Base-by-base conservation (phyloP, 2,888 invertebrate genomes). In the Corythucha ciliata region DNA sequence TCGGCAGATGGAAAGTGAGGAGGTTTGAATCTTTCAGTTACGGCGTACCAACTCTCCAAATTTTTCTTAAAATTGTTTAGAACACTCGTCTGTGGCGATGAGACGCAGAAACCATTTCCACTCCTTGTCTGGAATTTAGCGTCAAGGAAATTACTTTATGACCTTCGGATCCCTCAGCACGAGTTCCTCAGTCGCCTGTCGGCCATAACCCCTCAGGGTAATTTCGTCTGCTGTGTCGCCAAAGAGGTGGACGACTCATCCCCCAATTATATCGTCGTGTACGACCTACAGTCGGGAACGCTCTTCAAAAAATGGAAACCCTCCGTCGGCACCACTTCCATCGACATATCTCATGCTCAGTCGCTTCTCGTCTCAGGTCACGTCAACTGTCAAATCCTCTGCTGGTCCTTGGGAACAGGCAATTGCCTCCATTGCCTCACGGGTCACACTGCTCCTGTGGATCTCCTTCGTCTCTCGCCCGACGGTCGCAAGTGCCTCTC, bases 221-320 rank as follows among this genome's bases (percentile, higher is more conserved):
- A 73, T 60, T 74, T 71, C 62, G 72, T 74, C 10, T 73, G 71
- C 57, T 73, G 72, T 58, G 73, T 72, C 26, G 72, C 73, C 57
- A 69, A 69, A 67, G 74, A 72, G 62, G 50, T 50, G 47, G 46
- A 47, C 4, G 47, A 52, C 40, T 47, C 39, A 25, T 79, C 80
- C 54, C 86, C 88, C 0, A 89, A 88, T 73, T 90, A 89, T 70
- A 85, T 90, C 50, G 86, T 89, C 45, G 88, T 90, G 41, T 90
- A 90, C 68, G 90, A 91, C 71, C 74, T 91, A 40, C 85, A 86
- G 69, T 89, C 87, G 57, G 90, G 90, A 48, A 89, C 89, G 0
- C 68, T 90, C 60, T 90, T 90, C 72, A 89, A 89, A 70, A 90
- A 89, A 69, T 88, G 89, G 86, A 89, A 89, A 70, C 87, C 88